Evolutionary conservation across 2,113 vertebrate species (phyloP).

Genomic region (Istiophorus platypterus): DNA sequence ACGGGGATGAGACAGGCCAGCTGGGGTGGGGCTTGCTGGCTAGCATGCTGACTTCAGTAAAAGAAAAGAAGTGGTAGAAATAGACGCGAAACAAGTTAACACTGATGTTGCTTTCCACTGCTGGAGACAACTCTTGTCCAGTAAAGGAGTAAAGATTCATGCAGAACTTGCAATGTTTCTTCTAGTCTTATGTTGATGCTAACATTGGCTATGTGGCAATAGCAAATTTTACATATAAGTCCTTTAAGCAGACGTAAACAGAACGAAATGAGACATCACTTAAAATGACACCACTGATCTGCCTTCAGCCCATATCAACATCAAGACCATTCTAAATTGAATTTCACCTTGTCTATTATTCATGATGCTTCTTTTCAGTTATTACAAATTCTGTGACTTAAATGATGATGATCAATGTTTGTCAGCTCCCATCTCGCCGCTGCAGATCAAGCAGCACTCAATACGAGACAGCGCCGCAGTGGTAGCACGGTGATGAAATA

Average conservation of each 20-base stretch:
- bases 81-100: too few species aligned
- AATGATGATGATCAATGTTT: constrained; percentile 51
- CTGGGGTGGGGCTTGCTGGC: too few species aligned
- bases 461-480: constrained; percentile 26
- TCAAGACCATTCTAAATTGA: constrained; percentile 33
- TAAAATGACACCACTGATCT: constrained; percentile 17
- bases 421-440: constrained; percentile 32
- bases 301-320: constrained; percentile 44
- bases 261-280: constrained; percentile 52
- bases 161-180: too few species aligned
- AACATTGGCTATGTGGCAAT: too few species aligned
- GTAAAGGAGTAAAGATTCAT: too few species aligned
- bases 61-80: too few species aligned
- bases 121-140: too few species aligned
- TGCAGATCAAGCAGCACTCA: constrained; percentile 39
- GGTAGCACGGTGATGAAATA: constrained; percentile 41
- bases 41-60: too few species aligned
- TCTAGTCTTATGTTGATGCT: too few species aligned
- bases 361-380: constrained; percentile 35
- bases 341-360: constrained; percentile 59
- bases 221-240: too few species aligned
- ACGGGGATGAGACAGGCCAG: too few species aligned
- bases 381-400: constrained; percentile 35
- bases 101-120: too few species aligned
- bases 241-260: constrained; percentile 6